Evolutionary conservation across 2,113 vertebrate genomes (phyloP), one percentile per base, ranked within the genome.

Genomic region (Mirza zaza): DNA sequence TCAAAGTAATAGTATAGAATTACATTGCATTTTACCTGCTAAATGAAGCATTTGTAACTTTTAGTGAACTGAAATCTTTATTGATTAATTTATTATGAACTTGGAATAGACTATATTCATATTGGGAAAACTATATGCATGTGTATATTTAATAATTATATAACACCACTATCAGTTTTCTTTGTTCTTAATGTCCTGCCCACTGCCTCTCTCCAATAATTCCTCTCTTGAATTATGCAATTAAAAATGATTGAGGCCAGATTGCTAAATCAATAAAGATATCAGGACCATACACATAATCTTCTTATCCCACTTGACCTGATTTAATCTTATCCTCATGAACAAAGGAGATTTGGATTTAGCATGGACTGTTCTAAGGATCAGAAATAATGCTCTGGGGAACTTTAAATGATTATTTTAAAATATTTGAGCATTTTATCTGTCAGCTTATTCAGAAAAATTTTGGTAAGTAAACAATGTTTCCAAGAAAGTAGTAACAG

Each of bases 241-340:
- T 91, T 95, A 84, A 94, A 42, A 96, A 84, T 96, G 93, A 95
- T 57, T 65, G n/a, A 91, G 87, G 36, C 20, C 89, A 96, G 65
- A 91, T 93, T 96, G 73, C 29, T 96, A 93, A 97, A 86, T 89
- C 77, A 70, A 70, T 71, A 92, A 96, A 71, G 21, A 61, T 92
- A 96, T 63, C 34, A 90, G 23, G 71, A 93, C 93, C 91, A 90
- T 61, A 93, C 84, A 14, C 90, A 55, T 87, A 92, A 83, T 85
- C 86, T 34, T 87, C 76, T 98, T 93, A 77, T 68, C 36, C 48
- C 42, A 85, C n/a, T 96, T 81, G 84, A 96, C 79, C 70, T 85
- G 23, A 96, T 87, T 91, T 48, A 89, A 34, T 84, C 50, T 85
- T 52, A 96, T 82, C 61, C 21, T 29, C 10, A 14, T 25, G 61